phyloP scores from a whole-genome alignment of 1,140 invertebrate genomes.

The Drosophila miranda region DNA sequence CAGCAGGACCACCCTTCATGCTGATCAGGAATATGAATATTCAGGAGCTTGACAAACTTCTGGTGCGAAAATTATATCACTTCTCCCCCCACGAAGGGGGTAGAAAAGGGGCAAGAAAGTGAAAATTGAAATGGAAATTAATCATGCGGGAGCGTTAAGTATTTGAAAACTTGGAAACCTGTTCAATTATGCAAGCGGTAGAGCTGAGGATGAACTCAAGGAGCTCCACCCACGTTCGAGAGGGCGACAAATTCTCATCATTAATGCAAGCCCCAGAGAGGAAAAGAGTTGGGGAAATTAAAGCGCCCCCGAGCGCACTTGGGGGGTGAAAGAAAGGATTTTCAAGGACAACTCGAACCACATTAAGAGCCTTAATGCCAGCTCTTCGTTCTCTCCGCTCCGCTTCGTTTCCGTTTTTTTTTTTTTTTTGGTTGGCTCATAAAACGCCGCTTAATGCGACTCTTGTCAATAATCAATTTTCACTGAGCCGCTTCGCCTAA shows the following conservation, averaged over 20 bases:
- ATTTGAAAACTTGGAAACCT: constrained; percentile 26
- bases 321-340: constrained; percentile 16
- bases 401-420: constrained; percentile 5
- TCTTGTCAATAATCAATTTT: constrained; percentile 77
- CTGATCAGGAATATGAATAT: too few relatives aligned
- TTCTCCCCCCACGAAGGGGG: not conserved
- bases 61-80: not conserved
- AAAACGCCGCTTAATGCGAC: constrained; percentile 70
- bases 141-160: constrained; percentile 59
- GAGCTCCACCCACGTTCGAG: not conserved
- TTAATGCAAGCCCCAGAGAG: constrained; percentile 55
- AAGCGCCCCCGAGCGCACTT: constrained; percentile 8
- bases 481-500: constrained; percentile 64
- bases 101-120: too few relatives aligned
- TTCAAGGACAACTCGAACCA: constrained; percentile 65
- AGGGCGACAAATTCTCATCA: constrained; percentile 66
- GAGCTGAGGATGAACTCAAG: constrained; percentile 11
- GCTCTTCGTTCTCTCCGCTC: not conserved
- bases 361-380: constrained; percentile 61
- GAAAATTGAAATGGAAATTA: constrained; percentile 53
- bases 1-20: too few relatives aligned
- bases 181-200: constrained; percentile 47
- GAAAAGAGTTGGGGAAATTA: constrained; percentile 36
- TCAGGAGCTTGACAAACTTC: too few relatives aligned
- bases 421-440: constrained; percentile 39